Base-by-base conservation (phyloP, 92 coral and sea anemone genomes). In the Siderastrea siderea region DNA sequence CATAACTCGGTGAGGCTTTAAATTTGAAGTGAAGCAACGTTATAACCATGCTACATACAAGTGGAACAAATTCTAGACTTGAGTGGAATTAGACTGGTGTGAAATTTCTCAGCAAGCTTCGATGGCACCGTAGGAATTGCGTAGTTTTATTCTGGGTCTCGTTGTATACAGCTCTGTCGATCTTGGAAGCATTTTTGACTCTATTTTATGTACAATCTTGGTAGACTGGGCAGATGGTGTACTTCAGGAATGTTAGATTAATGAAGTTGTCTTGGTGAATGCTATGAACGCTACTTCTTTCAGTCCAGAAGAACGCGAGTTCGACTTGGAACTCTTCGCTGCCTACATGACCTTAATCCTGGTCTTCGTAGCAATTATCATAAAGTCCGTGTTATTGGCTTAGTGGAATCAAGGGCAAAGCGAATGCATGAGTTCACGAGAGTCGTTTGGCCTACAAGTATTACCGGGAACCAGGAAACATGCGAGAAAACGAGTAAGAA, bases 321-420 rank as follows among this genome's bases (percentile, higher is more conserved):
- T 95, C 46, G 96, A 95, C 82, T 81, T 93, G 47, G 94, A 95
- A 58, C 88, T 95, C 47, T 93, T 95, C 43, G 93, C 90, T 11
- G 95, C 98, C 3, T 95, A 95, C 57, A 93, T 93, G 96, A 87
- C 92, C 19, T 75, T 95, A 13, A 93, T 95, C 43, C 75, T 95
- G 12, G 93, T 93, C 13, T 95, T 95, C 53, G 96, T 95, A 57
- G 98, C 96, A 26, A 88, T 95, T 63, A 93, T 95, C 38, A 90
- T 95, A 64, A 93, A 86, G 78, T 95, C 94, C 62, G 96, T 95
- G 61, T 72, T 95, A 82, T 93, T 90, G 78, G 83, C 93, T 38
- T 95, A 83, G 47, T 26, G 38, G 38, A 26, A 26, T 26, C 38
- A 26, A 26, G 38, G 38, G 38, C 38, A 26, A 26, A 26, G 38